Base-by-base conservation (phyloP, 1,140 invertebrate species). In the Sitophilus oryzae region DNA sequence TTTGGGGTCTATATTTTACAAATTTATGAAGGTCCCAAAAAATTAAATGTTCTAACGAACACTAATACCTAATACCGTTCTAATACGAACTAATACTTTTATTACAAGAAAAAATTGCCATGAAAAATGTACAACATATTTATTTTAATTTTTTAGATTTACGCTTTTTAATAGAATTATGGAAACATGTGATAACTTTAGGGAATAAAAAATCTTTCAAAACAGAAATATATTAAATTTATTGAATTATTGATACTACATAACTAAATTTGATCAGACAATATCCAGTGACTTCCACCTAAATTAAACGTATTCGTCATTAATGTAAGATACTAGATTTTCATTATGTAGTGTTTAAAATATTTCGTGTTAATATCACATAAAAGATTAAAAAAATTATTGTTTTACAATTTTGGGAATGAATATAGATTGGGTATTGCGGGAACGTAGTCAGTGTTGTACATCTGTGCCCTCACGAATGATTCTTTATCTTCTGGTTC, bases 381-480 rank as follows among this genome's bases (percentile, higher is more conserved):
- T 6, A 30, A 30, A 30, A 30, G 25, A 30, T 6, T 11, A 6
- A 30, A 5, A 40, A 8, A 40, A 40, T 14, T 8, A 40, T 5
- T 8, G 14, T 20, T 49, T 64, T 63, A 61, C 46, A 60, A 49
- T 50, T 76, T 73, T 18, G 85, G 85, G 82, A 83, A 88, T 25
- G 73, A 36, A 71, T 88, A 88, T 23, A 78, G 70, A 15, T 74
- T 70, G 53, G 88, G 87, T 59, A 89, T 61, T 11, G 86, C 81
- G 21, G 80, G 73, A 41, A 76, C 69, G 71, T 92, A 93, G 38
- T 73, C 74, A 47, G 81, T 79, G 69, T 89, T 82, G 70, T 92
- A 93, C 71, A 88, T 82, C 70, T 92, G 89, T 9, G 84, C 82
- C 70, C 83, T 83, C 58, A 93, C 83, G 66, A 90, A 93, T 53